Evolutionary conservation across 2,797 vertebrate species (phyloP).

Genomic region (Mallotus villosus): DNA sequence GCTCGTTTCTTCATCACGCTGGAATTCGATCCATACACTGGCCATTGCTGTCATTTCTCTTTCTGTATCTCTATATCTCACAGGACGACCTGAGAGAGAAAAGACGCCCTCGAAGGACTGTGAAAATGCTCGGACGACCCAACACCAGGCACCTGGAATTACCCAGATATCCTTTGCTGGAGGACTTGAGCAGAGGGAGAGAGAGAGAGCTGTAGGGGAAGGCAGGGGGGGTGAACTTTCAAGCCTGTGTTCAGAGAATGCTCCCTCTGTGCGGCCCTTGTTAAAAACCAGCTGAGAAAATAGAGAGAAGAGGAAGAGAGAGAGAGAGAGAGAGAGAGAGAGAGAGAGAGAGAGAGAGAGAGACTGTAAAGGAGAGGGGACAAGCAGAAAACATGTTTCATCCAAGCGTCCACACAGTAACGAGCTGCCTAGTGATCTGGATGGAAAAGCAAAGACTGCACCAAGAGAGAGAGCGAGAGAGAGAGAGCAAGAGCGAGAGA

Average conservation of each 20-base stretch:
- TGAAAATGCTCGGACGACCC: neutral
- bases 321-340: neutral
- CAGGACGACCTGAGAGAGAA: neutral
- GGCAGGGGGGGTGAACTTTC: neutral
- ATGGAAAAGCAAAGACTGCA: neutral
- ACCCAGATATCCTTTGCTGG: neutral
- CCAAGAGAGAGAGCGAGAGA: neutral
- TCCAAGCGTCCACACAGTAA: neutral
- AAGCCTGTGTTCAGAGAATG: neutral
- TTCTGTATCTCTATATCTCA: neutral
- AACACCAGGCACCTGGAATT: neutral
- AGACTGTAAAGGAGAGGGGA: neutral
- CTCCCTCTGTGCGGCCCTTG: conserved; percentile 3
- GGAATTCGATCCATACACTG: neutral
- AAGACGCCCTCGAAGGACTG: neutral
- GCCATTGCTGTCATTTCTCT: too few relatives aligned
- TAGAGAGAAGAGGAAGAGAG: neutral
- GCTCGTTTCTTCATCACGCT: neutral
- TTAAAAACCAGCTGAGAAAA: conserved; percentile 13
- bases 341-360: neutral
- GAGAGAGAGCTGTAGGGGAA: neutral
- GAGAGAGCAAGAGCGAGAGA: neutral
- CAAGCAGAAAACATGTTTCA: neutral
- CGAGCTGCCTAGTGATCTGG: neutral
- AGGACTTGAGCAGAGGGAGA: neutral